A percentile compares a stretch with the other conserved stretches of the same genome.
phyloP scores from a whole-genome alignment of 2,113 vertebrate species.

The Cairina moschata region DNA sequence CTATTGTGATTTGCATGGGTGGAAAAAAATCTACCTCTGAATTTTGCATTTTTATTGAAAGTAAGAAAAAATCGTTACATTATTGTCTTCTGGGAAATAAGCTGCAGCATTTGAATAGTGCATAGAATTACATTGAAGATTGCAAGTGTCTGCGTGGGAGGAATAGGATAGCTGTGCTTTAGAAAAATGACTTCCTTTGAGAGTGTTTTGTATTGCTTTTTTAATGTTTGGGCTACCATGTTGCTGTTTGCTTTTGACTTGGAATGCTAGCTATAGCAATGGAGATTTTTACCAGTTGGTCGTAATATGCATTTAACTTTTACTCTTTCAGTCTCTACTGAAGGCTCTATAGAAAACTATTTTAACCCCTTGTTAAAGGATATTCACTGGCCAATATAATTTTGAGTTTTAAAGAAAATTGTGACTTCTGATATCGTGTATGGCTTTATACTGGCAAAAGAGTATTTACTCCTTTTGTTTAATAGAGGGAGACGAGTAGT shows the following conservation, averaged over 20 bases:
- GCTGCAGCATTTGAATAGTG: conserved; percentile 51
- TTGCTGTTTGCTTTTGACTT: conserved; percentile 53
- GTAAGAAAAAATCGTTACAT: neutral
- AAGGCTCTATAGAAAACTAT: neutral
- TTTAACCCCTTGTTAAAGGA: neutral
- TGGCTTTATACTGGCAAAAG: neutral
- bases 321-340: neutral
- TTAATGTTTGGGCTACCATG: conserved; percentile 56
- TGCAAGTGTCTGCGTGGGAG: conserved; percentile 56
- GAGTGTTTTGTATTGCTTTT: conserved; percentile 43
- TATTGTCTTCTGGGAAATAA: conserved; percentile 59
- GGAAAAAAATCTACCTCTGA: conserved; percentile 25
- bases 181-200: conserved; percentile 51
- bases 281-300: conserved; percentile 53
- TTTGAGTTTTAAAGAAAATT: neutral
- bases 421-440: neutral
- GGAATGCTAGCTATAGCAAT: conserved; percentile 15
- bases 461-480: neutral
- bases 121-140: conserved; percentile 55
- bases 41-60: conserved; percentile 62
- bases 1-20: conserved; percentile 22
- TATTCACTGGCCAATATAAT: neutral
- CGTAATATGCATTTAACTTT: conserved; percentile 42
- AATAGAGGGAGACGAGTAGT: neutral
- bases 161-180: conserved; percentile 56